Evolutionary conservation across 2,113 vertebrate species (phyloP).

Genomic region (Anarrhichthys ocellatus): DNA sequence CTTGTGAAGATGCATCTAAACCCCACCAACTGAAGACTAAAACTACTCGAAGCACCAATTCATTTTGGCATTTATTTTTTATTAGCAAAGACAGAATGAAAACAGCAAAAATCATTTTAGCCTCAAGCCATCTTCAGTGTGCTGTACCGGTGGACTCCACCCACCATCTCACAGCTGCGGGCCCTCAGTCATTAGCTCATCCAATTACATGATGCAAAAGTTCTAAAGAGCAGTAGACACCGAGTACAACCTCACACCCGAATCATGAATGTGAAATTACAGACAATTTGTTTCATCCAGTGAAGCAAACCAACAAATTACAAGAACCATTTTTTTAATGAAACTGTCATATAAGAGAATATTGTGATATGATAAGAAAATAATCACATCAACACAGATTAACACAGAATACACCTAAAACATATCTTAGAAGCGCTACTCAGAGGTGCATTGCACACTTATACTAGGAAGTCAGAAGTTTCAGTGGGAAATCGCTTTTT

Average conservation of each 20-base stretch:
- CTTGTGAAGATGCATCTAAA: background rate
- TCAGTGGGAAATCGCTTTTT: background rate
- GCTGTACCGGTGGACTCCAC: background rate
- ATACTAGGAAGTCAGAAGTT: background rate
- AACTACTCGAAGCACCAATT: background rate
- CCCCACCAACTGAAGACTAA: background rate
- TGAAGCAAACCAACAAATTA: background rate
- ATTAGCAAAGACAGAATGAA: background rate
- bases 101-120: background rate
- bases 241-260: background rate
- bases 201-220: background rate
- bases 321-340: background rate
- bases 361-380: background rate
- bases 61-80: background rate
- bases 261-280: background rate
- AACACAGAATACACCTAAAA: background rate
- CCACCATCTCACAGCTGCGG: slow-evolving; percentile 14
- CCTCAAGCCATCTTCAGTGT: background rate
- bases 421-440: background rate
- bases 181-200: slow-evolving; percentile 13
- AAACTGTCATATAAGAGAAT: background rate
- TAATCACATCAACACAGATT: background rate
- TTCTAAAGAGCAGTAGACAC: background rate
- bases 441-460: background rate
- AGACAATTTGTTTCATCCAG: background rate